Evolutionary conservation across 2,113 vertebrate genomes (phyloP), one percentile per base, ranked within the genome.

Genomic region (Bufo gargarizans): DNA sequence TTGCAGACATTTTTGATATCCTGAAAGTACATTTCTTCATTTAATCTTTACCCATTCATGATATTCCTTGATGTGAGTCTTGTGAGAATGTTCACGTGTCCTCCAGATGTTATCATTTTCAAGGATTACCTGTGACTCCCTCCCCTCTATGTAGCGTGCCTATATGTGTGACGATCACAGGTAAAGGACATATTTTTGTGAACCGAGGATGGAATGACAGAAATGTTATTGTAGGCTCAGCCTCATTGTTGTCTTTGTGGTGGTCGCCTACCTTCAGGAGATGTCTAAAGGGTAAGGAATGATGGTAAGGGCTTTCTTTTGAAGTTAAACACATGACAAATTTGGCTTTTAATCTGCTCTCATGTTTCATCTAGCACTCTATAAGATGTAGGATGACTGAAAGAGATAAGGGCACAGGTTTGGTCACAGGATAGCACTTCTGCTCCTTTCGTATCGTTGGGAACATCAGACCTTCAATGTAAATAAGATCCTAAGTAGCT

Each of bases 261-360:
- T 88, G 80, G 86, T 83, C 69, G 56, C 67, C 82, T 77, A 83
- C 86, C 86, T 88, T 83, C 16, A 77, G 86, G 86, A 88, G 86
- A 88, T 76, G 86, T 88, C 86, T 71, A 63, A 82, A 83, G 77
- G 33, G 86, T 65, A 55, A 80, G 86, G 86, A 65, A 88, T 88
- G 86, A 88, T 83, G 86, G 86, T 88, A 6, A 88, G 86, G 86
- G 86, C 86, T 82, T 88, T 77, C 69, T 43, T 88, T 88, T 88
- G 86, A 88, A 88, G 86, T 88, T 88, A 77, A 83, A 82, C 86
- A 65, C 86, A 82, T 83, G 86, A 88, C 86, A 88, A 88, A 88
- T 88, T 88, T 83, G 79, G 79, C 86, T 88, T 88, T 88, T 83
- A 88, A 83, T 88, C 86, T 83, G 69, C 69, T 82, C 76, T 88